Conservation (phyloP, 2,888 invertebrate genomes). For the Mycogona germanica region DNA sequence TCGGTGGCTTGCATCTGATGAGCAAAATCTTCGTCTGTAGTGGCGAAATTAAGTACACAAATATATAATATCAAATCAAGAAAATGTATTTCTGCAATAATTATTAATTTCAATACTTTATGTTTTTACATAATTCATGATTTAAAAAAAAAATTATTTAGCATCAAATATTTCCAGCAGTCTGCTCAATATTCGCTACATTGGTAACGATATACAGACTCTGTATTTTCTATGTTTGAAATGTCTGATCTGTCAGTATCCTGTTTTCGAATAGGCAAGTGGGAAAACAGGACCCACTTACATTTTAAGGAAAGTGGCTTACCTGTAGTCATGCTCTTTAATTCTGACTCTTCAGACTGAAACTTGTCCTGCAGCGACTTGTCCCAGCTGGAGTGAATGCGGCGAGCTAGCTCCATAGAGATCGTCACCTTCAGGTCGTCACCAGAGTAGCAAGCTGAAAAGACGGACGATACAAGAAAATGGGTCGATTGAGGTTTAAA, state of each 20-base stretch:
- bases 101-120: not conserved
- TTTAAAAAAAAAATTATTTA: no score
- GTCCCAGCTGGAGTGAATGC: slow-evolving; percentile 26
- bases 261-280: not conserved
- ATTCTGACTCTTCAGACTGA: slow-evolving; percentile 2
- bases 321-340: slow-evolving; percentile 4
- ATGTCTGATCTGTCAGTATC: no score
- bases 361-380: slow-evolving; percentile 15
- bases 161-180: no score
- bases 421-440: slow-evolving; percentile 24
- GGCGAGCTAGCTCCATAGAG: slow-evolving; percentile 25
- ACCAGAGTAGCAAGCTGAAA: slow-evolving; percentile 6
- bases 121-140: no score
- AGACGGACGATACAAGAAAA: not conserved
- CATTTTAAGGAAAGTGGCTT: not conserved
- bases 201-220: no score
- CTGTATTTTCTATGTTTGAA: no score
- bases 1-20: slow-evolving; percentile 12
- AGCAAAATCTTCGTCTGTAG: slow-evolving; percentile 16
- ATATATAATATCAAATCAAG: not conserved
- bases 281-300: not conserved
- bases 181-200: no score
- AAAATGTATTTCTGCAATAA: no score
- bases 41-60: not conserved
- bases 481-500: no score